Evolutionary conservation across 1,140 invertebrate genomes (phyloP).

Genomic region (Tetramorium simillimum): DNA sequence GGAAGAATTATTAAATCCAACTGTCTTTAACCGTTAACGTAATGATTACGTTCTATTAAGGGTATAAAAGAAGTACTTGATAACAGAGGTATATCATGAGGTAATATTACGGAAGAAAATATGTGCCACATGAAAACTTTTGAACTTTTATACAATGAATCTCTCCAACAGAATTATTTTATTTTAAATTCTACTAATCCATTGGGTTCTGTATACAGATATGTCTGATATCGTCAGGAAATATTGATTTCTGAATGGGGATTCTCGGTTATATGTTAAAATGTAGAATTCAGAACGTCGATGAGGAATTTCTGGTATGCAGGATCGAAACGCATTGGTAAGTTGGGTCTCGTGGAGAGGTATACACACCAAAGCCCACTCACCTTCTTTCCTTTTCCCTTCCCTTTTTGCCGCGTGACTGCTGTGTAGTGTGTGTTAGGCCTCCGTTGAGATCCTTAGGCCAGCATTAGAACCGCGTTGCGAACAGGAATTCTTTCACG

Average conservation of each 20-base stretch:
- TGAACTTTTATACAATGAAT: background rate
- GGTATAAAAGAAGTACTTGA: background rate
- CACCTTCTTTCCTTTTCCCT: constrained; percentile 71
- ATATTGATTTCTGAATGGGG: background rate
- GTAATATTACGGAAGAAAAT: background rate
- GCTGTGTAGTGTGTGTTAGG: constrained; percentile 53
- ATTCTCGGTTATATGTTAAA: background rate
- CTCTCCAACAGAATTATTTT: background rate
- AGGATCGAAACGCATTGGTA: constrained; percentile 51
- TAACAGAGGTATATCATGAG: background rate
- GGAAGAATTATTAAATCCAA: constrained; percentile 2
- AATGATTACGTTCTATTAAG: background rate
- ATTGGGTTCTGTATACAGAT: background rate
- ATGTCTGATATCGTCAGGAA: background rate
- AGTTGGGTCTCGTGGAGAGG: constrained; percentile 34
- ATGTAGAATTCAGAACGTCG: constrained; percentile 55
- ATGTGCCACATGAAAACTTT: background rate
- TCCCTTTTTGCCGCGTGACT: constrained; percentile 61
- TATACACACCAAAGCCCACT: constrained; percentile 60
- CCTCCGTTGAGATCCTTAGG: constrained; percentile 55
- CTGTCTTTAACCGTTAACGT: background rate
- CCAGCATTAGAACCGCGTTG: constrained; percentile 44
- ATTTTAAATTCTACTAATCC: background rate
- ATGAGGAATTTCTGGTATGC: constrained; percentile 55
- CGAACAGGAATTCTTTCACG: constrained; percentile 55